phyloP scores from a whole-genome alignment of 2,888 invertebrate genomes.

The Sturmia bella region DNA sequence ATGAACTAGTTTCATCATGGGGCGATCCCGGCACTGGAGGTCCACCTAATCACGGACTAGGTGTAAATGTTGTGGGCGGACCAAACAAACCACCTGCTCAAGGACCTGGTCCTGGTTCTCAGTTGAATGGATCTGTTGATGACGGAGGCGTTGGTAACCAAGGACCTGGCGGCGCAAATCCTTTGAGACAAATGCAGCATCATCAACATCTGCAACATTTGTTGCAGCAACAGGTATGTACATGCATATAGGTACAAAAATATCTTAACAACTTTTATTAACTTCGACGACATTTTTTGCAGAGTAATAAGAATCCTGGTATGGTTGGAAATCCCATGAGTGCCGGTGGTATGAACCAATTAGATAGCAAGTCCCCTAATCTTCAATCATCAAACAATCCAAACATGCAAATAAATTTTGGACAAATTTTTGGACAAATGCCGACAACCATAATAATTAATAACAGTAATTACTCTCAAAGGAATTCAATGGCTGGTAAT shows the following conservation, averaged over 20 bases:
- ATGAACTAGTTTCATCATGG: constrained; percentile 93
- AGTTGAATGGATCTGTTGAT: constrained; percentile 86
- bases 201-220: constrained; percentile 86
- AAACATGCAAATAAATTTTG: constrained; percentile 85
- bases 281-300: constrained; percentile 9
- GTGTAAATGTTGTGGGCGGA: constrained; percentile 87
- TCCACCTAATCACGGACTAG: constrained; percentile 83
- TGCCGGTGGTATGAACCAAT: constrained; percentile 85
- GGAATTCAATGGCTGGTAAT: constrained; percentile 88
- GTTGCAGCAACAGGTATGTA: constrained; percentile 84
- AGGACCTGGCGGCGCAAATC: constrained; percentile 81
- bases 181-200: constrained; percentile 82
- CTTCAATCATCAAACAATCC: constrained; percentile 93
- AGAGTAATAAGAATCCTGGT: constrained; percentile 79
- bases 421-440: constrained; percentile 87
- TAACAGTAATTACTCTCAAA: constrained; percentile 86
- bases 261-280: not conserved
- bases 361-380: constrained; percentile 92
- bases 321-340: constrained; percentile 84
- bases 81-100: constrained; percentile 90
- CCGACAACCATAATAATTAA: constrained; percentile 87
- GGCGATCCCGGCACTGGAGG: constrained; percentile 84
- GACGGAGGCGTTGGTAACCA: constrained; percentile 82
- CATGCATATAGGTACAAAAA: not conserved
- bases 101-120: constrained; percentile 85